phyloP scores from a whole-genome alignment of 1,140 invertebrate species.

The Teleogryllus occipitalis region DNA sequence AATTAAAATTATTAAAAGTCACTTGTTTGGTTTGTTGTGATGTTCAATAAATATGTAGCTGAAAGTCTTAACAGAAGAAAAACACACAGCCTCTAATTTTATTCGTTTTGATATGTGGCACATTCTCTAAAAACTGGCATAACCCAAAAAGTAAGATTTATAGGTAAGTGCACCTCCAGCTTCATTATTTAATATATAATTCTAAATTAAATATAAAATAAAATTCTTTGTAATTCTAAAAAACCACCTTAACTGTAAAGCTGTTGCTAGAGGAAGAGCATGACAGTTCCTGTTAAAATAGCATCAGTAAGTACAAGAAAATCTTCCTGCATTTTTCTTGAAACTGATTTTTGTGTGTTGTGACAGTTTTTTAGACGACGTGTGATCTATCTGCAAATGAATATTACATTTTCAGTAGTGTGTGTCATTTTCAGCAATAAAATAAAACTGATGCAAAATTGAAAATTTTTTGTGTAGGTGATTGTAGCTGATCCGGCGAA shows the following conservation, averaged over 20 bases:
- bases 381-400: background rate
- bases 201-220: too few species aligned
- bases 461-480: slow-evolving; percentile 45
- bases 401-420: background rate
- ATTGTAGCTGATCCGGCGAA: slow-evolving; percentile 80
- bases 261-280: too few species aligned
- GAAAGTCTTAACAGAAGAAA: background rate
- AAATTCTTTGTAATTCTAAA: too few species aligned
- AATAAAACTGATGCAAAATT: background rate
- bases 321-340: too few species aligned
- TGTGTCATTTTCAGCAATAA: background rate
- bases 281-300: too few species aligned
- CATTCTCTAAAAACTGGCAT: background rate
- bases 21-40: too few species aligned
- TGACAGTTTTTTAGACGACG: too few species aligned
- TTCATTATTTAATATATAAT: background rate
- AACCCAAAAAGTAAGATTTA: background rate
- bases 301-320: too few species aligned
- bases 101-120: background rate
- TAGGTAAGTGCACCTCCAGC: background rate
- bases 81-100: background rate
- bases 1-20: too few species aligned
- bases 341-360: too few species aligned
- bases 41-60: too few species aligned
- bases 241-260: too few species aligned